Percentiles rank a stretch among this genome's conserved stretches.
Evolutionary conservation across 2,113 vertebrate species (phyloP).

Genomic region (Notothenia coriiceps): DNA sequence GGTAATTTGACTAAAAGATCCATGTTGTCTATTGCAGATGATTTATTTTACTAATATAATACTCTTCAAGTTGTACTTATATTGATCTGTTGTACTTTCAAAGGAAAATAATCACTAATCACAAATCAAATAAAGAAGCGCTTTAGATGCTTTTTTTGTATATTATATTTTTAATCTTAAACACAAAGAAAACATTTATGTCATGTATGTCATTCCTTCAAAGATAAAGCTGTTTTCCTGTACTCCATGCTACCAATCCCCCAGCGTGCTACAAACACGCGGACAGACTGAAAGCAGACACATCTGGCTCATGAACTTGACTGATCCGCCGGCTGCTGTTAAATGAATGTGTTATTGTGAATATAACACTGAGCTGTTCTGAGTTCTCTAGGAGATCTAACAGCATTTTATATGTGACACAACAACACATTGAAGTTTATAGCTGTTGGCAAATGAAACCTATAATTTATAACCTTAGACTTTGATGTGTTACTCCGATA

Average conservation of each 20-base stretch:
- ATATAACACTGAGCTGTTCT: neutral
- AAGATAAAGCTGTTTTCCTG: neutral
- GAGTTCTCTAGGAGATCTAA: neutral
- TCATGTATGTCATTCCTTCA: neutral
- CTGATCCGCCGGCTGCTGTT: neutral
- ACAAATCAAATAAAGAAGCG: too few relatives aligned
- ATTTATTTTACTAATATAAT: neutral
- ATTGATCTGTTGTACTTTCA: neutral
- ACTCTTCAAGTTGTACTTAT: neutral
- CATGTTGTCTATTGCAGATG: neutral
- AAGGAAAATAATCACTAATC: neutral
- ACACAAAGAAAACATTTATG: too few relatives aligned
- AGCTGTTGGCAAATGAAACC: neutral
- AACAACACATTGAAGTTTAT: neutral
- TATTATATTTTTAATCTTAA: too few relatives aligned
- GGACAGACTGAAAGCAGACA: neutral
- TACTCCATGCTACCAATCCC: neutral
- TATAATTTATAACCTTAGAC: neutral
- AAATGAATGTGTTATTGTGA: neutral
- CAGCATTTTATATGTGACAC: constrained; percentile 5
- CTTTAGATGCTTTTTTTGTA: too few relatives aligned
- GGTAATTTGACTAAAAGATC: neutral
- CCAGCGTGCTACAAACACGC: neutral
- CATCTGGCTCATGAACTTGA: neutral
- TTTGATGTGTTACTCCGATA: neutral